These are phyloP conservation scores for Limosa lapponica DNA, from an alignment of 2,797 vertebrate genomes.

Conservation along the genomic window DNA sequence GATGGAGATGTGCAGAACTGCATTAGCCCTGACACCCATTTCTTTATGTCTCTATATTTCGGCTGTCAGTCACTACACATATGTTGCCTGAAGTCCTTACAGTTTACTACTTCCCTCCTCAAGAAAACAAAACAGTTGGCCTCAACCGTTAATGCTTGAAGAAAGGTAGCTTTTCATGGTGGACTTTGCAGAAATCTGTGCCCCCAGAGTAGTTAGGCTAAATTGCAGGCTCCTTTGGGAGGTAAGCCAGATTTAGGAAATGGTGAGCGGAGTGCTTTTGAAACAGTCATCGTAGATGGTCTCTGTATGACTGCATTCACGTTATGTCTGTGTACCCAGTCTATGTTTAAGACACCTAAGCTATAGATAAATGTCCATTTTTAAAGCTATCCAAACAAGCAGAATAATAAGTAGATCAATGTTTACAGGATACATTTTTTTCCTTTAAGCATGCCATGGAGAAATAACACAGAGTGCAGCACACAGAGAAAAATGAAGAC, in stretches of 20 bases:
- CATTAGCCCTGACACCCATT: slow-evolving; percentile 34
- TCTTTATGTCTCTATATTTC: slow-evolving; percentile 68
- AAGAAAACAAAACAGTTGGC: slow-evolving; percentile 19
- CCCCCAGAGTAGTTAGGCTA: background rate
- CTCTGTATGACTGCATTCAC: background rate
- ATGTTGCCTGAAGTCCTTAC: slow-evolving; percentile 46
- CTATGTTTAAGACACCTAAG: background rate
- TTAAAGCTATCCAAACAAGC: slow-evolving; percentile 21
- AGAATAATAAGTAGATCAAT: slow-evolving; percentile 42
- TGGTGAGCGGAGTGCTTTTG: background rate
- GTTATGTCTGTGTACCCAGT: background rate
- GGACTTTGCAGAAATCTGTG: background rate
- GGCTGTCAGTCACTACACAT: slow-evolving; percentile 60
- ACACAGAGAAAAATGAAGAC: slow-evolving; percentile 23
- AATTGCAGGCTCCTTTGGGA: background rate
- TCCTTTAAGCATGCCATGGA: background rate
- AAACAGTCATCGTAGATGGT: background rate
- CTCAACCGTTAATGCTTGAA: background rate
- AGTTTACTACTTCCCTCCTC: slow-evolving; percentile 28
- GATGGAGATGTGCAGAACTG: slow-evolving; percentile 55
- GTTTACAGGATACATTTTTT: slow-evolving; percentile 23
- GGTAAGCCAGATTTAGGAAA: background rate
- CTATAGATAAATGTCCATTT: slow-evolving; percentile 15
- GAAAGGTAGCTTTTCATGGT: background rate
- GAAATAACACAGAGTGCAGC: slow-evolving; percentile 15